A percentile compares a stretch with the other conserved stretches of the same genome.
These are phyloP conservation scores for Drosophila repleta DNA, from an alignment of 1,140 invertebrate species.

Conservation along the genomic window DNA sequence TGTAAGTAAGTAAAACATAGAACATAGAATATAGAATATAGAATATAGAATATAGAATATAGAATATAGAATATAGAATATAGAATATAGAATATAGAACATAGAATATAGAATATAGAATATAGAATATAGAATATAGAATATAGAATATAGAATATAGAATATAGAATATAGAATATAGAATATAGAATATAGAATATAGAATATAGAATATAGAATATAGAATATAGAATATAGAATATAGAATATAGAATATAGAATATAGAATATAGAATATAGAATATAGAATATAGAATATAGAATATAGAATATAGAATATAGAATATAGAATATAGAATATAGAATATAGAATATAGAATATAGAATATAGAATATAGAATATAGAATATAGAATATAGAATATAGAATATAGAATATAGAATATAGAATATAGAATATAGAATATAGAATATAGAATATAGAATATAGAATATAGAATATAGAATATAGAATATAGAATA, in stretches of 20 bases:
- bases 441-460: neutral
- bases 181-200: too few relatives aligned
- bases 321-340: neutral
- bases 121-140: too few relatives aligned
- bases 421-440: neutral
- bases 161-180: too few relatives aligned
- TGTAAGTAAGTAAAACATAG: constrained; percentile 78
- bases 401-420: neutral
- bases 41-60: neutral
- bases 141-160: too few relatives aligned
- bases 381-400: constrained; percentile 5
- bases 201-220: too few relatives aligned
- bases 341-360: neutral
- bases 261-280: neutral
- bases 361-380: neutral
- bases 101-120: too few relatives aligned
- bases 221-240: too few relatives aligned
- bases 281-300: neutral
- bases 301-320: neutral
- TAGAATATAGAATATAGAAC: too few relatives aligned
- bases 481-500: neutral
- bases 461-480: neutral
- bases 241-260: constrained; percentile 1
- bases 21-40: constrained; percentile 12
- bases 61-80: neutral